Conservation (phyloP, 1,140 invertebrate genomes). For the Hestina assimilis region DNA sequence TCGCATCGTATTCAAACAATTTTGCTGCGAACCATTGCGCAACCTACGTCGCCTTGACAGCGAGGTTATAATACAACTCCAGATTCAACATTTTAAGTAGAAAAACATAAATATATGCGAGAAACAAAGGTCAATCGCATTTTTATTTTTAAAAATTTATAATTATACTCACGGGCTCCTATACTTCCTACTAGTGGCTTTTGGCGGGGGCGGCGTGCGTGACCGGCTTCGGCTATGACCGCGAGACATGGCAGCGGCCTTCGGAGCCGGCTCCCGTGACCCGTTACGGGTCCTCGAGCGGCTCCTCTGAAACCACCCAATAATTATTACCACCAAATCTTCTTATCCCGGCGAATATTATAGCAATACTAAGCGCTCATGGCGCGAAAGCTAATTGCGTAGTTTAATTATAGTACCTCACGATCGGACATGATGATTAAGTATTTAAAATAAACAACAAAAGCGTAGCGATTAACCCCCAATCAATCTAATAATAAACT, state of each 20-base stretch:
- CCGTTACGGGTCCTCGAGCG: conserved; percentile 73
- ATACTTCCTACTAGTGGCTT: conserved; percentile 65
- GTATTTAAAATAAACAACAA: conserved; percentile 40
- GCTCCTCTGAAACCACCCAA: conserved; percentile 68
- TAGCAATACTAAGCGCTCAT: conserved; percentile 37
- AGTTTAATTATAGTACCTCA: conserved; percentile 73
- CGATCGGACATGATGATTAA: conserved; percentile 70
- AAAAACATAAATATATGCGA: background rate
- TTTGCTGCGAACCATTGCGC: conserved; percentile 50
- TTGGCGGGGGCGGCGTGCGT: conserved; percentile 70
- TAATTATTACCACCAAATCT: conserved; percentile 38
- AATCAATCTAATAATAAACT: conserved; percentile 60
- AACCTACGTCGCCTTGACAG: conserved; percentile 52
- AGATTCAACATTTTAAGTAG: conserved; percentile 16
- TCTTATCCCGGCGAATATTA: conserved; percentile 44
- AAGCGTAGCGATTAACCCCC: conserved; percentile 43
- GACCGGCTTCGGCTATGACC: conserved; percentile 73
- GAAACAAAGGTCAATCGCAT: background rate
- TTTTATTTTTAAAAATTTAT: background rate
- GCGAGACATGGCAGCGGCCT: conserved; percentile 66
- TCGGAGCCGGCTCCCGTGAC: conserved; percentile 64
- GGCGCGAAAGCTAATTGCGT: conserved; percentile 33
- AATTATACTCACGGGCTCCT: conserved; percentile 64
- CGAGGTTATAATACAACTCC: conserved; percentile 65
- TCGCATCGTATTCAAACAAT: too few relatives aligned